Evolutionary conservation across 1,140 invertebrate genomes (phyloP).

Genomic region (Campodea augens): DNA sequence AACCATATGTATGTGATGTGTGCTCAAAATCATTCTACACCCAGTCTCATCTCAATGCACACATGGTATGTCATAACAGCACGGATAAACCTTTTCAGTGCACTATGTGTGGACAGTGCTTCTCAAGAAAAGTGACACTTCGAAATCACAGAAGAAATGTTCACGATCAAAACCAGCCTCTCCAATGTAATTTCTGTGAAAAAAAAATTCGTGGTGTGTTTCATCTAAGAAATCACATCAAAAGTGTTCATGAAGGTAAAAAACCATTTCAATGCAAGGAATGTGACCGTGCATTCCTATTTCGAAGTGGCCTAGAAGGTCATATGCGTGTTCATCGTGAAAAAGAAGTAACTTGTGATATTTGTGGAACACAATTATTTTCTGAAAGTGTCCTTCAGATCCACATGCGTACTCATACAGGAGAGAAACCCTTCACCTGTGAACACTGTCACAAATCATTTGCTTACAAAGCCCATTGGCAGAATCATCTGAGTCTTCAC

Average conservation of each 20-base stretch:
- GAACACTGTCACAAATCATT: constrained; percentile 1
- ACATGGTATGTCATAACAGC: too few relatives aligned
- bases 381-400: too few relatives aligned
- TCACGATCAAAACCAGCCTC: neutral
- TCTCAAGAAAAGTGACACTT: neutral
- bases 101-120: too few relatives aligned
- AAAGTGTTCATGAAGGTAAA: too few relatives aligned
- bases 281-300: too few relatives aligned
- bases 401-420: neutral
- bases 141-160: neutral
- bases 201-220: neutral
- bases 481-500: constrained; percentile 3
- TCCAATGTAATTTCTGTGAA: neutral
- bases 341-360: too few relatives aligned
- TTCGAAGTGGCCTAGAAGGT: too few relatives aligned
- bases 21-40: neutral
- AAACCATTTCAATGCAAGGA: too few relatives aligned
- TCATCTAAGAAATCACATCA: neutral
- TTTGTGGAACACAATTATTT: too few relatives aligned
- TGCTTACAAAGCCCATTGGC: neutral
- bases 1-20: neutral
- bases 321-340: too few relatives aligned
- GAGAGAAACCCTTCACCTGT: constrained; percentile 3
- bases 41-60: too few relatives aligned
- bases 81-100: too few relatives aligned